phyloP scores from a whole-genome alignment of 2,113 vertebrate species.

The Leucopternis melanops region DNA sequence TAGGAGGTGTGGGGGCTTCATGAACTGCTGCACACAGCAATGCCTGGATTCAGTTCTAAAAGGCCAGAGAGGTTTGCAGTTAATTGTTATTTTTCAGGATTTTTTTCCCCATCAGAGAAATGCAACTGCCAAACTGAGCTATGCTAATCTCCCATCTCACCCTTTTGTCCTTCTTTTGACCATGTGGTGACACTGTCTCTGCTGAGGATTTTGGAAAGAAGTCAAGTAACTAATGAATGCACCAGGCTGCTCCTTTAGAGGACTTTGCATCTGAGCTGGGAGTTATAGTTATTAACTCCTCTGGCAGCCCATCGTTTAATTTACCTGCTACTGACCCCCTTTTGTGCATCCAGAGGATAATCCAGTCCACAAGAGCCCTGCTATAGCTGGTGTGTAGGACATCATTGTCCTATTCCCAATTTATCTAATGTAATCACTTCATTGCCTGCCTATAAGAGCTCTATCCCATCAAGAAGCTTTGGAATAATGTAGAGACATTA shows the following conservation, averaged over 20 bases:
- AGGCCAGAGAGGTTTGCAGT: background rate
- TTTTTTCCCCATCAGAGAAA: background rate
- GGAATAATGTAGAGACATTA: constrained; percentile 42
- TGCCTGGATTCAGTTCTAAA: background rate
- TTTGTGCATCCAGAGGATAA: background rate
- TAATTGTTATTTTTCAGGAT: background rate
- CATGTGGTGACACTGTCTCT: background rate
- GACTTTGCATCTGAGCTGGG: background rate
- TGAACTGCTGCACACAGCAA: background rate
- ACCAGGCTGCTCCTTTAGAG: background rate
- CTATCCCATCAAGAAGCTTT: constrained; percentile 38
- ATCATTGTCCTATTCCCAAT: constrained; percentile 39
- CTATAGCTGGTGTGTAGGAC: background rate
- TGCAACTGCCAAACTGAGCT: background rate
- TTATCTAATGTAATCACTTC: constrained; percentile 45
- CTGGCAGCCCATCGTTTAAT: constrained; percentile 29
- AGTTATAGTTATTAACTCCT: constrained; percentile 39
- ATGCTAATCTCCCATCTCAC: background rate
- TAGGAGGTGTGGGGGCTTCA: background rate
- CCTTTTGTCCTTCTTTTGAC: constrained; percentile 10
- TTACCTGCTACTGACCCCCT: constrained; percentile 6
- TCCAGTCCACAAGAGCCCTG: background rate
- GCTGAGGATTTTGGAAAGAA: constrained; percentile 15
- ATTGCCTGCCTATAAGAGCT: background rate
- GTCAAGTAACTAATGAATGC: constrained; percentile 21